Evolutionary conservation across 1,140 invertebrate genomes (phyloP).

Genomic region (Metaphire vulgaris): DNA sequence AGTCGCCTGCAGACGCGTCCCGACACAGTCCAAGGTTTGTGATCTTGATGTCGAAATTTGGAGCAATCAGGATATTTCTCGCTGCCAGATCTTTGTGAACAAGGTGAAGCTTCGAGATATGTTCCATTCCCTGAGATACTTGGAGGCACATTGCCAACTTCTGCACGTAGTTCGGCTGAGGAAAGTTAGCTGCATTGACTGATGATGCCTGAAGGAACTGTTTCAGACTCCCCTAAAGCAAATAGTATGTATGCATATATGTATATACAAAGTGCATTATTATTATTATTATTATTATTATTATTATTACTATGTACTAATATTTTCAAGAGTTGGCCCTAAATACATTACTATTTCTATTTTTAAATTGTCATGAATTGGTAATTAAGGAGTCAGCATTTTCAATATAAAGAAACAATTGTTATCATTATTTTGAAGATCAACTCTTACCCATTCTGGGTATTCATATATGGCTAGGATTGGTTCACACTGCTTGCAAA

Average conservation of each 20-base stretch:
- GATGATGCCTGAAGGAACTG: constrained; percentile 70
- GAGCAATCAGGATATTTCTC: constrained; percentile 81
- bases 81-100: constrained; percentile 84
- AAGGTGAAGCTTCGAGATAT: constrained; percentile 64
- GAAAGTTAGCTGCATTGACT: constrained; percentile 34
- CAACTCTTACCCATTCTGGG: constrained; percentile 81
- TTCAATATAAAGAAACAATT: not conserved
- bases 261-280: too few relatives aligned
- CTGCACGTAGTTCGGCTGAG: constrained; percentile 63
- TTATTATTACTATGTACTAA: too few relatives aligned
- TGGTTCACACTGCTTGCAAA: constrained; percentile 75
- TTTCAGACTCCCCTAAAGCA: constrained; percentile 72
- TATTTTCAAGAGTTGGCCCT: too few relatives aligned
- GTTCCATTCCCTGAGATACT: constrained; percentile 74
- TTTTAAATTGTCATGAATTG: too few relatives aligned
- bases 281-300: too few relatives aligned
- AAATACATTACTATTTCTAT: too few relatives aligned
- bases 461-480: constrained; percentile 85
- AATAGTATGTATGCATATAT: too few relatives aligned
- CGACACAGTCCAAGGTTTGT: constrained; percentile 71
- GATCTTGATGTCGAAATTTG: constrained; percentile 74
- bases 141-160: constrained; percentile 63
- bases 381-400: too few relatives aligned
- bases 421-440: not conserved
- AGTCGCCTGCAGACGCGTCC: constrained; percentile 78